Percentiles rank a stretch among this genome's conserved stretches.
phyloP scores from a whole-genome alignment of 2,113 vertebrate species.

The Sterrhoptilus dennistouni region DNA sequence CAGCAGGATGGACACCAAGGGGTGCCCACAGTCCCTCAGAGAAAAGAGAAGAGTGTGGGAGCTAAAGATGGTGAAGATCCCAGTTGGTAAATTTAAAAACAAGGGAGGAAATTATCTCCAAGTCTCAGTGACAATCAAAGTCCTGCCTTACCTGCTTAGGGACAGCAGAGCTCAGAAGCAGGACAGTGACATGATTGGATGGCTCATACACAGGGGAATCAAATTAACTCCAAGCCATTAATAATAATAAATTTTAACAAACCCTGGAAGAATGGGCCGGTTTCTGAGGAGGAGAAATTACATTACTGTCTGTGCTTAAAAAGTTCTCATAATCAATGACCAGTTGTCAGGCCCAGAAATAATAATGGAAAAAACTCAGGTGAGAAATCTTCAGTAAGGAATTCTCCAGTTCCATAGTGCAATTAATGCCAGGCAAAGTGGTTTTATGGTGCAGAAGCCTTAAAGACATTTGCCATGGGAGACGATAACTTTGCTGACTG shows the following conservation, averaged over 20 bases:
- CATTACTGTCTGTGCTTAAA: background rate
- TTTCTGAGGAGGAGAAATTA: background rate
- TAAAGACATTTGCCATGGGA: background rate
- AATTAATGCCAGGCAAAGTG: background rate
- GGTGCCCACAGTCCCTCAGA: fast-evolving
- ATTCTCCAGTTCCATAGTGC: background rate
- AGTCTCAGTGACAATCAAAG: background rate
- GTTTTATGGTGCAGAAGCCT: background rate
- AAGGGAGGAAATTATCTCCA: background rate
- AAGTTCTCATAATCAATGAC: background rate
- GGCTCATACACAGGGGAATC: background rate
- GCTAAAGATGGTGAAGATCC: background rate
- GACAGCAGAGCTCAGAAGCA: fast-evolving
- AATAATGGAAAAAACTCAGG: background rate
- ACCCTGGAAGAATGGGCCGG: fast-evolving
- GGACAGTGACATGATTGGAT: fast-evolving
- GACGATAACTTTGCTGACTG: background rate
- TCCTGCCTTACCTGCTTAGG: background rate
- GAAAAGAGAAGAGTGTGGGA: fast-evolving
- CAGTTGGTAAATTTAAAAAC: background rate
- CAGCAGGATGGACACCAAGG: fast-evolving
- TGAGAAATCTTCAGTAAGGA: background rate
- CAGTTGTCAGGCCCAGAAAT: background rate
- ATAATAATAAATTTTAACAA: background rate
- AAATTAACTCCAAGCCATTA: background rate